These are phyloP conservation scores for Microcebus griseorufus DNA, from an alignment of 2,113 vertebrate species.

Conservation along the genomic window DNA sequence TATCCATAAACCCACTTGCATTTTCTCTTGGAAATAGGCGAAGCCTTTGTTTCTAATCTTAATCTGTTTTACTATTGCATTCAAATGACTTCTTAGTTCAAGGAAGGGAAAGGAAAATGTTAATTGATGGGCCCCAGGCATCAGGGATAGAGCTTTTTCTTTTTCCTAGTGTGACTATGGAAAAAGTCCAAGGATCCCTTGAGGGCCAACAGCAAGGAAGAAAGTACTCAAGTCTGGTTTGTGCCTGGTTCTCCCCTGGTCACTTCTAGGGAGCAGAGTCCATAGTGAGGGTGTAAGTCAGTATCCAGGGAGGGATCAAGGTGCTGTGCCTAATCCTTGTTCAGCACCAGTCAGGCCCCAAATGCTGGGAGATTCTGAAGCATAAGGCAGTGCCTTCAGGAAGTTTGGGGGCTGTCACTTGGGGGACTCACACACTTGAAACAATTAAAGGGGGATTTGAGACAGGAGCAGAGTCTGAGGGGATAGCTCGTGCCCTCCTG, in stretches of 20 bases:
- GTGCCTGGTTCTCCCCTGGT: not conserved
- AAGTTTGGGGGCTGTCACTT: not conserved
- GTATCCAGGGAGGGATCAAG: not conserved
- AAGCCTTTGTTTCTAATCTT: not conserved
- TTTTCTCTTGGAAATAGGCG: not conserved
- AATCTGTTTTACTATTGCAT: not conserved
- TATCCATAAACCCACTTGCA: not conserved
- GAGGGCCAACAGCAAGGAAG: not conserved
- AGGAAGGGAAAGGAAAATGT: not conserved
- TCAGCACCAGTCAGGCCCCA: not conserved
- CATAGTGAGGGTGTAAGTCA: not conserved
- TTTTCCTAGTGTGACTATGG: not conserved
- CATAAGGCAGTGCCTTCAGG: not conserved
- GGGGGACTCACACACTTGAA: not conserved
- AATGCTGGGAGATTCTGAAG: not conserved
- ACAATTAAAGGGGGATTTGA: not conserved
- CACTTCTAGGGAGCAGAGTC: not conserved
- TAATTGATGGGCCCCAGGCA: not conserved
- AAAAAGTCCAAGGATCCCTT: not conserved
- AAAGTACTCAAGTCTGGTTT: not conserved
- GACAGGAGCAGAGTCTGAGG: not conserved
- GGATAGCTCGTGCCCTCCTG: not conserved
- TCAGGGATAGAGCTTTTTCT: not conserved
- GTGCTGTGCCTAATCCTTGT: not conserved
- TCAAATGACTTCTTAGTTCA: not conserved